Percentiles rank a stretch among this genome's conserved stretches.
Conservation (phyloP, 2,888 invertebrate genomes). For the Spodoptera picta region DNA sequence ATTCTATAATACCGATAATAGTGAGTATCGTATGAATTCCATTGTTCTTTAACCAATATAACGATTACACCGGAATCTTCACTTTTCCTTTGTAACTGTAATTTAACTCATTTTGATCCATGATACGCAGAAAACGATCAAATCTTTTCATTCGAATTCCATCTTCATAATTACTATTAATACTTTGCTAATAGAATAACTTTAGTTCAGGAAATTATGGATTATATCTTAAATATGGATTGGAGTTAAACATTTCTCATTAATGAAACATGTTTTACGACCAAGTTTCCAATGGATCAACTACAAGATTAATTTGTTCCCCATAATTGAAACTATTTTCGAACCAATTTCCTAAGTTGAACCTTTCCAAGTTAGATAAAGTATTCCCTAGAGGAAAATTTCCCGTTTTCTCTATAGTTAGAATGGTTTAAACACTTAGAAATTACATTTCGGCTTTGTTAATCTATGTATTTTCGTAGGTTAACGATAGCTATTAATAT, state of each 20-base stretch:
- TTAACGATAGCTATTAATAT: background rate
- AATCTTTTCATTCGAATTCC: constrained; percentile 1
- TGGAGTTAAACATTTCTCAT: constrained; percentile 1
- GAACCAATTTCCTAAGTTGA: constrained; percentile 19
- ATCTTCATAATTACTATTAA: constrained; percentile 8
- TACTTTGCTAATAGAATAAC: constrained; percentile 13
- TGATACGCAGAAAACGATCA: constrained; percentile 25
- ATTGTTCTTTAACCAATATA: constrained; percentile 51
- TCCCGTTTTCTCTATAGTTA: background rate
- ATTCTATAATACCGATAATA: constrained; percentile 57
- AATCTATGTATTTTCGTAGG: background rate
- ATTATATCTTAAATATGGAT: constrained; percentile 5
- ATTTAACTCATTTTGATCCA: constrained; percentile 40
- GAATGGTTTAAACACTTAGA: background rate
- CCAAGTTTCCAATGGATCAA: constrained; percentile 20
- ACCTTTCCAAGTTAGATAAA: constrained; percentile 16
- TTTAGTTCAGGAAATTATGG: constrained; percentile 1
- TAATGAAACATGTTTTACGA: constrained; percentile 21
- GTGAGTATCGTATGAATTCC: constrained; percentile 49
- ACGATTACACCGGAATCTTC: constrained; percentile 47
- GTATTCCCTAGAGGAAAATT: constrained; percentile 9
- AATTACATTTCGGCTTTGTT: constrained; percentile 11
- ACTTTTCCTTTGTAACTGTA: constrained; percentile 43
- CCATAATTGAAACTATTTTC: constrained; percentile 28
- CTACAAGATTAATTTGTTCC: constrained; percentile 35